Conservation (phyloP, 92 coral and sea anemone species). For the Anthopleura xanthogrammica region DNA sequence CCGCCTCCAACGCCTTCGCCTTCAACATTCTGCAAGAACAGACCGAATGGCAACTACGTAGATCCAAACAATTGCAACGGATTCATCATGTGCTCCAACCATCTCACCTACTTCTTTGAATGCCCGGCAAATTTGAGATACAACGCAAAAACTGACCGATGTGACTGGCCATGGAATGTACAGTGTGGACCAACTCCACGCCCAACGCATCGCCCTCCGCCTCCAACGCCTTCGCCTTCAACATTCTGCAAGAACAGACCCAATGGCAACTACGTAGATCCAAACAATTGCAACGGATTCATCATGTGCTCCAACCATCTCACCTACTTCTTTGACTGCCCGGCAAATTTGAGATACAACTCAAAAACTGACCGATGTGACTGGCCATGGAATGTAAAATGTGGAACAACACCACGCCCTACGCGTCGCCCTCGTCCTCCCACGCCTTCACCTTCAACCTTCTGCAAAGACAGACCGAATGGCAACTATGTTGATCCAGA, state of each 20-base stretch:
- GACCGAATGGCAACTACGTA: conserved; percentile 18
- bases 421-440: too few species aligned
- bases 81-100: conserved; percentile 21
- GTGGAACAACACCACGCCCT: too few species aligned
- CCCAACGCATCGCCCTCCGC: too few species aligned
- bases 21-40: neutral
- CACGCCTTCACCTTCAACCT: too few species aligned
- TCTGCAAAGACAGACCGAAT: neutral
- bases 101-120: neutral
- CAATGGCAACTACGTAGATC: conserved; percentile 27
- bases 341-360: conserved; percentile 12
- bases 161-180: conserved; percentile 36
- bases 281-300: conserved; percentile 24
- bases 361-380: conserved; percentile 18
- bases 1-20: too few species aligned
- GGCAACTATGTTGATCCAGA: conserved; percentile 27
- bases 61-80: conserved; percentile 44
- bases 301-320: conserved; percentile 29
- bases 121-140: conserved; percentile 4
- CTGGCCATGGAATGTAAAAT: too few species aligned
- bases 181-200: neutral
- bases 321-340: conserved; percentile 31
- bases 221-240: too few species aligned
- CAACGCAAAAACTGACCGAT: conserved; percentile 4
- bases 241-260: conserved; percentile 23